Evolutionary conservation across 2,888 invertebrate species (phyloP), one percentile per base, ranked within the genome.

Genomic region (Lithophane ornitopus): DNA sequence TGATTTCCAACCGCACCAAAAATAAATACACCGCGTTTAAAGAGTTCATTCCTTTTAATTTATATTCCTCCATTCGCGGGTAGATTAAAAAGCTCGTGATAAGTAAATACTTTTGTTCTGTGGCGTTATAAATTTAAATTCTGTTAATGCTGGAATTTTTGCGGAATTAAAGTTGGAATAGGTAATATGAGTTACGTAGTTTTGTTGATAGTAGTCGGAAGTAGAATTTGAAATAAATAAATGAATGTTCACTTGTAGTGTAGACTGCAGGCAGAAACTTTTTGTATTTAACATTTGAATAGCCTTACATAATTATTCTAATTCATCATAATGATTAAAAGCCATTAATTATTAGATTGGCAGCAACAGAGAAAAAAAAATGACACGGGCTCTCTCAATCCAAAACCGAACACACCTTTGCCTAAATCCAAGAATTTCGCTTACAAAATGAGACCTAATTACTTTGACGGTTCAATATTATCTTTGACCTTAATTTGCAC

Each of bases 21-120:
- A 82, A 82, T 79, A 82, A 88, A 87, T 82, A 84, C 76, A 70
- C 59, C 72, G 52, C 80, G 59, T 72, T 85, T 81, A 78, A 86
- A 84, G 85, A 82, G 78, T 85, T 79, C 76, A 83, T 88, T 84
- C 80, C 74, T 78, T 88, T 82, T 84, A 84, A 85, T 85, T 88
- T 88, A 88, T 83, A 67, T 73, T 46, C 72, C 44, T 66, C 76
- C 54, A 78, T 70, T 69, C 65, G 58, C 54, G 67, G 63, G 67
- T 52, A 73, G 76, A 75, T 85, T 85, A 80, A 85, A 81, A 74
- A 73, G 61, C 59, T 76, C 41, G 69, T 67, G 67, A 56, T 74
- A 77, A 80, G 76, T 82, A 74, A 81, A 87, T 76, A 76, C 72
- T 70, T 85, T 82, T 75, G 65, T 74, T 70, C 46, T 39, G 34